Evolutionary conservation across 2,113 vertebrate species (phyloP), one percentile per base, ranked within the genome.

Genomic region (Vulpes ferrilata): DNA sequence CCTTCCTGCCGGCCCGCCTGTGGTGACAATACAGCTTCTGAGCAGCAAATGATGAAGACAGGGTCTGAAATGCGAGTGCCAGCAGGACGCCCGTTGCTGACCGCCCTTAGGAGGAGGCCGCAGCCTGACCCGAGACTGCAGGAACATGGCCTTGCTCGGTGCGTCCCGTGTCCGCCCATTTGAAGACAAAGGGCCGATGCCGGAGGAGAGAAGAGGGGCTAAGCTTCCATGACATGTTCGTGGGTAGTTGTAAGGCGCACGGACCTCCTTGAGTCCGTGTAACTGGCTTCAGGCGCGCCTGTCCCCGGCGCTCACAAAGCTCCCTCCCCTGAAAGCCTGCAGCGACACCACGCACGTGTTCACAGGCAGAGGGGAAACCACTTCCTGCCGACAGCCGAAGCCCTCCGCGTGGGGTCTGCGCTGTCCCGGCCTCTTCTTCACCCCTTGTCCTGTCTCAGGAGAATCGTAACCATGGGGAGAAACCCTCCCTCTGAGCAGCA

Each of bases 201-300:
- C 90, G 93, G 55, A 96, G 97, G 85, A 93, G 32, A 3, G 84
- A 93, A 73, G 5, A 7, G 43, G 43, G 43, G 43, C 6, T 43
- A 43, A 43, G 43, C 43, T 43, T 43, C 43, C 7, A 7, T 43
- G 43, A 43, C 43, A 1, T 1, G 43, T 43, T 43, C 43, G 43
- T 5, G 43, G 43, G 43, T 43, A 43, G 43, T 43, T 7, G 43
- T 95, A 90, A 78, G 96, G 76, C 48, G 80, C 30, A 32, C 93
- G 71, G 59, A 7, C 71, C 97, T 74, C 96, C 89, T 57, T 69
- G 0, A 32, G 25, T 90, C 84, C 92, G 94, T 96, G 93, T 95
- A 88, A 96, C 96, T 97, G 81, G 16, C 3, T 98, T 97, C 95
- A 94, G 55, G 64, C 90, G 23, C 95, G 11, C 19, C 20, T 97